Percentiles rank a stretch among this genome's conserved stretches.
Evolutionary conservation across 2,797 vertebrate species (phyloP).

Genomic region (Pseudocheirus occidentalis): DNA sequence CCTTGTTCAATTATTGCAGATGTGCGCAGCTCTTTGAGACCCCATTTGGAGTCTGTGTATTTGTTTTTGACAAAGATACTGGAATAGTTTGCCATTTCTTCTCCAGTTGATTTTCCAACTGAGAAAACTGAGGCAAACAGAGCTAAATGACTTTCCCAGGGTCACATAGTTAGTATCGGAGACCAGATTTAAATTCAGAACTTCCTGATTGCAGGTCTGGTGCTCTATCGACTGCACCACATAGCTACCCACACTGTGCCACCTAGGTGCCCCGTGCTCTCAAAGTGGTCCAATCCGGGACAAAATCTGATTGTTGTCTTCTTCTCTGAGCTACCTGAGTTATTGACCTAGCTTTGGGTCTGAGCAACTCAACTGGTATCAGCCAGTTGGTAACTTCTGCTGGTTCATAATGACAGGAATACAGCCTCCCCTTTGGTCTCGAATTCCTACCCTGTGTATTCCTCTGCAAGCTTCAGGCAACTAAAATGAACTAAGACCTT

Average conservation of each 20-base stretch:
- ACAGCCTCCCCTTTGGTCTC: not conserved
- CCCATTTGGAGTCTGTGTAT: not conserved
- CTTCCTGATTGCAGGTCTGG: too few species aligned
- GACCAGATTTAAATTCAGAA: too few species aligned
- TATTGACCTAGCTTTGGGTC: too few species aligned
- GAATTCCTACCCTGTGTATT: not conserved
- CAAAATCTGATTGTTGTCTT: not conserved
- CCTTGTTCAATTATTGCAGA: not conserved
- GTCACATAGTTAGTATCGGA: not conserved
- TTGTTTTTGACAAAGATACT: too few species aligned
- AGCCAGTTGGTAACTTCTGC: not conserved
- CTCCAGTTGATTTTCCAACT: not conserved
- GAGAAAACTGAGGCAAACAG: not conserved
- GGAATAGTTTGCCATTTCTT: not conserved
- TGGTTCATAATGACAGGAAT: not conserved
- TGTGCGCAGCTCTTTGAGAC: not conserved
- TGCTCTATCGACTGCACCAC: not conserved
- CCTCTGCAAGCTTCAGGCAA: not conserved
- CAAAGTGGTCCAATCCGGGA: not conserved
- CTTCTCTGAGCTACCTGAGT: not conserved
- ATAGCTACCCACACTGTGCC: not conserved
- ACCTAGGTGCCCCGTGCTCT: not conserved
- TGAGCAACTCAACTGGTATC: not conserved
- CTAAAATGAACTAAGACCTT: not conserved
- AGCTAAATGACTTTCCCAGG: not conserved